Base-by-base conservation (phyloP, 2,888 invertebrate species). In the Phania funesta region DNA sequence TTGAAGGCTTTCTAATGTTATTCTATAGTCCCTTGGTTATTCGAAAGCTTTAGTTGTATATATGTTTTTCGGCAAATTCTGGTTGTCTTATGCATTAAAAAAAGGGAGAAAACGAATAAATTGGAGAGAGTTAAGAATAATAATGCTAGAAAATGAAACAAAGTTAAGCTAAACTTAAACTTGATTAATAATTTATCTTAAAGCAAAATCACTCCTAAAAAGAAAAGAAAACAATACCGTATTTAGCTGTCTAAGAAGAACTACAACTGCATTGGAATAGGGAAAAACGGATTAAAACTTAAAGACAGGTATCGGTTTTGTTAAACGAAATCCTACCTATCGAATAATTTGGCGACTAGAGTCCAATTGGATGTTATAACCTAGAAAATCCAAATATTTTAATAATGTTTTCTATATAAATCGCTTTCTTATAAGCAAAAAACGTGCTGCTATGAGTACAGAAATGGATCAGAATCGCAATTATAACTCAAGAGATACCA, bases 111-210 rank as follows among this genome's bases (percentile, higher is more conserved):
- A 7, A 6, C 13, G 2, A 32, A 26, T 32, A 44, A 6, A 16
- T 44, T 16, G 60, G 32, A 7, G 48, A 62, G 35, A 62, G 3
- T 44, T 70, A 50, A 56, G 13, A 48, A 56, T n/a, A 58, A 70
- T 9, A 68, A 48, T 38, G 64, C 44, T 46, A 64, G 54, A 80
- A 75, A 38, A 22, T 41, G 38, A 29, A 62, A 71, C 54, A 67
- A 73, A 67, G 46, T 73, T 48, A 73, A 73, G 38, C 67, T 73
- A 68, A 77, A 77, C 68, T 82, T 64, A 81, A 82, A 77, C 68
- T 82, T 82, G 81, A 77, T 82, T 82, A 82, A 74, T 74, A 82
- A 82, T 82, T 74, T 82, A 82, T 74, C 56, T 64, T 44, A 77
- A 76, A 73, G 24, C 9, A 38, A 54, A 70, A 46, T 8, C 52